phyloP scores from a whole-genome alignment of 1,140 invertebrate genomes.

The Helicoverpa zea region DNA sequence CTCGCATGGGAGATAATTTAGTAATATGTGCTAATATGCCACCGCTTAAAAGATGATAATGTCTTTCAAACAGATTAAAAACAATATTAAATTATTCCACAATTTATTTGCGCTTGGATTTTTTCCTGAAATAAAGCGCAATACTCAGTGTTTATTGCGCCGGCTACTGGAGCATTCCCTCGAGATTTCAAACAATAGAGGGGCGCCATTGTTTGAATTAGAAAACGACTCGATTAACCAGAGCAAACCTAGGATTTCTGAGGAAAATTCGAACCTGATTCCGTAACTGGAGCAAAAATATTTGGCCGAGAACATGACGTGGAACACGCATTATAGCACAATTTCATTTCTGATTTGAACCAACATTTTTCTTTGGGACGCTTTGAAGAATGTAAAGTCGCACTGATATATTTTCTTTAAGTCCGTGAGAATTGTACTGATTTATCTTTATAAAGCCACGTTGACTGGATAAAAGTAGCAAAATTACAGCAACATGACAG shows the following conservation, averaged over 20 bases:
- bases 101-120: neutral
- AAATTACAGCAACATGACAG: too few species aligned
- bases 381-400: neutral
- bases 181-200: conserved; percentile 23
- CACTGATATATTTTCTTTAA: conserved; percentile 15
- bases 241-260: neutral
- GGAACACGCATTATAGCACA: conserved; percentile 2
- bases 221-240: conserved; percentile 28
- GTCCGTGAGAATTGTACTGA: neutral
- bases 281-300: conserved; percentile 8
- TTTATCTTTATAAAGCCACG: neutral
- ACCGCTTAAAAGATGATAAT: neutral
- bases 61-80: neutral
- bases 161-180: neutral
- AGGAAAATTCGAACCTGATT: neutral
- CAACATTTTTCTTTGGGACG: neutral
- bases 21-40: conserved; percentile 14
- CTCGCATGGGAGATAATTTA: conserved; percentile 20
- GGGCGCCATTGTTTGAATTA: neutral
- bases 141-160: neutral
- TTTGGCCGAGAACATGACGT: conserved; percentile 2
- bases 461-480: too few species aligned
- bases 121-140: neutral
- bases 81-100: neutral
- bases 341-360: conserved; percentile 17